These are phyloP conservation scores for Bucco capensis DNA, from an alignment of 2,113 vertebrate species.

Conservation along the genomic window DNA sequence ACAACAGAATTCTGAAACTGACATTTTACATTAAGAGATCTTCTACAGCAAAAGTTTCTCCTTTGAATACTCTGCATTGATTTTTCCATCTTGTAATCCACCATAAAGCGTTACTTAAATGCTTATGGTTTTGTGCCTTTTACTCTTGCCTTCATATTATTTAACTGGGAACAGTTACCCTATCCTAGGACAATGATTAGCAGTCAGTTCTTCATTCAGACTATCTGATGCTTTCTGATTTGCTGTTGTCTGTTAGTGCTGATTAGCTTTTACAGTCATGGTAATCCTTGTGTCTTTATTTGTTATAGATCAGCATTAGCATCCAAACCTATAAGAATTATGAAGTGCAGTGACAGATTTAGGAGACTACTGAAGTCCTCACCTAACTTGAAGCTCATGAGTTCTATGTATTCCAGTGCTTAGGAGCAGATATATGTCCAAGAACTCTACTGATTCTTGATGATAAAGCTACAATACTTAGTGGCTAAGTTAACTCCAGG, in stretches of 20 bases:
- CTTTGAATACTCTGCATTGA: not conserved
- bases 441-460: not conserved
- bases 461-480: not conserved
- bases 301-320: not conserved
- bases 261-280: not conserved
- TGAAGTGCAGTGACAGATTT: not conserved
- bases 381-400: not conserved
- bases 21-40: not conserved
- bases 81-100: not conserved
- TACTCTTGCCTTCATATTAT: not conserved
- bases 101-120: not conserved
- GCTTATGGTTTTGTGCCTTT: not conserved
- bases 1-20: not conserved
- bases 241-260: rapidly evolving
- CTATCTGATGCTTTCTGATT: not conserved
- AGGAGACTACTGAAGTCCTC: not conserved
- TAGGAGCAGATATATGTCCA: not conserved
- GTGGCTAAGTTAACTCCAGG: not conserved
- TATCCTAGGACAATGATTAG: not conserved
- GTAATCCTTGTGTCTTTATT: not conserved
- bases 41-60: not conserved
- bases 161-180: not conserved
- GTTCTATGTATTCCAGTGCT: not conserved
- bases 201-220: not conserved
- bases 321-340: not conserved